Evolutionary conservation across 2,113 vertebrate species (phyloP).

Genomic region (Geococcyx californianus): DNA sequence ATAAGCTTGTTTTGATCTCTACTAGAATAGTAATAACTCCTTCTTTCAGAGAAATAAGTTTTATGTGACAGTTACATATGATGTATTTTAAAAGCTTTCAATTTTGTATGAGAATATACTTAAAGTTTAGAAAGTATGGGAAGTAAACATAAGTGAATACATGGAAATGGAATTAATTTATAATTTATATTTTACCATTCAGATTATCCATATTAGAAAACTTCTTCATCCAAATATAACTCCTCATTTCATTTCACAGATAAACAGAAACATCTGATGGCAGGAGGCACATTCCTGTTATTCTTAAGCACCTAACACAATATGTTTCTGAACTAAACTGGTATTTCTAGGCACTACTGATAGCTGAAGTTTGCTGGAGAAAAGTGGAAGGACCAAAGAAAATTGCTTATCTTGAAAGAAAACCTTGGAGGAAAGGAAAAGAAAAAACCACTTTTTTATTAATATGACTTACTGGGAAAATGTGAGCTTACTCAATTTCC

Average conservation of each 20-base stretch:
- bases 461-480: not conserved
- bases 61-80: not conserved
- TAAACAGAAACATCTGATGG: not conserved
- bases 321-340: not conserved
- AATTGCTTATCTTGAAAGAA: not conserved
- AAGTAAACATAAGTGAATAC: not conserved
- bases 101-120: not conserved
- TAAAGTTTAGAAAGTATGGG: not conserved
- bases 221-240: not conserved
- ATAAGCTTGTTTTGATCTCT: not conserved
- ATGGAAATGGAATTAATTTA: not conserved
- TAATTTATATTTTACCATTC: not conserved
- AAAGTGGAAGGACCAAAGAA: not conserved
- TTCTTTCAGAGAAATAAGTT: not conserved
- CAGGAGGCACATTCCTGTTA: not conserved
- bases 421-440: not conserved
- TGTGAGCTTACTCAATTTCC: not conserved
- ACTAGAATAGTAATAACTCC: not conserved
- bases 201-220: not conserved
- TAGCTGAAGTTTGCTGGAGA: not conserved
- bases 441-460: not conserved
- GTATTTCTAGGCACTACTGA: not conserved
- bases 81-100: not conserved
- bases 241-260: not conserved
- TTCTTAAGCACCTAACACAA: not conserved